Conservation (phyloP, 2,888 invertebrate species). For the Belgica antarctica region DNA sequence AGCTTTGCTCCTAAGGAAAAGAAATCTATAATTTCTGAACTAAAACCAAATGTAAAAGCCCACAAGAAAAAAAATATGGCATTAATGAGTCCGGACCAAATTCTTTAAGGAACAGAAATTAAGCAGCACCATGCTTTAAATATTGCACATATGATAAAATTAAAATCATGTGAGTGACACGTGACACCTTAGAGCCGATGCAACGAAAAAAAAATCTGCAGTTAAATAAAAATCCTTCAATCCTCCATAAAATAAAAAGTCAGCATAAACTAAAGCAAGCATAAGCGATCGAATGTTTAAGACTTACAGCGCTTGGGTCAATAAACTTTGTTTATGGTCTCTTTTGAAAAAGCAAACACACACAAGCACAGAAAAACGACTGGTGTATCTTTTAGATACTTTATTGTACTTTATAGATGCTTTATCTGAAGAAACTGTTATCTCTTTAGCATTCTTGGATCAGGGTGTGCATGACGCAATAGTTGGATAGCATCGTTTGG, state of each 20-base stretch:
- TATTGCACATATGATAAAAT: too few species aligned
- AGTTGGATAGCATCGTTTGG: background rate
- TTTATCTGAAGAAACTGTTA: background rate
- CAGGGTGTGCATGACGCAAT: background rate
- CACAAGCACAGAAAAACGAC: conserved; percentile 20
- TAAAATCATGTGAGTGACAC: too few species aligned
- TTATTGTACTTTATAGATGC: background rate
- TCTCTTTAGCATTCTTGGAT: conserved; percentile 10
- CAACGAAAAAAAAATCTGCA: too few species aligned
- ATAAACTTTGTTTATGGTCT: conserved; percentile 43
- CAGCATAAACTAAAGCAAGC: conserved; percentile 38
- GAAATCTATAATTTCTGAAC: too few species aligned
- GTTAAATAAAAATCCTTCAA: too few species aligned
- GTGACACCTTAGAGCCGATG: too few species aligned
- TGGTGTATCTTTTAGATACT: conserved; percentile 28
- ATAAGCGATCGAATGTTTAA: conserved; percentile 36
- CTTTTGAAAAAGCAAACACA: conserved; percentile 23
- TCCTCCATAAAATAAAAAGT: conserved; percentile 33
- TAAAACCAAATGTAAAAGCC: too few species aligned
- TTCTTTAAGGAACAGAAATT: too few species aligned
- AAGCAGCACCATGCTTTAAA: too few species aligned
- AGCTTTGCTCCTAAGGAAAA: too few species aligned
- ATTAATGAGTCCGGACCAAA: too few species aligned
- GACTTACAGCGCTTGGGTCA: conserved; percentile 35
- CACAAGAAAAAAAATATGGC: too few species aligned